Conservation (phyloP, 2,888 invertebrate species). For the Sarcophaga subvicina region DNA sequence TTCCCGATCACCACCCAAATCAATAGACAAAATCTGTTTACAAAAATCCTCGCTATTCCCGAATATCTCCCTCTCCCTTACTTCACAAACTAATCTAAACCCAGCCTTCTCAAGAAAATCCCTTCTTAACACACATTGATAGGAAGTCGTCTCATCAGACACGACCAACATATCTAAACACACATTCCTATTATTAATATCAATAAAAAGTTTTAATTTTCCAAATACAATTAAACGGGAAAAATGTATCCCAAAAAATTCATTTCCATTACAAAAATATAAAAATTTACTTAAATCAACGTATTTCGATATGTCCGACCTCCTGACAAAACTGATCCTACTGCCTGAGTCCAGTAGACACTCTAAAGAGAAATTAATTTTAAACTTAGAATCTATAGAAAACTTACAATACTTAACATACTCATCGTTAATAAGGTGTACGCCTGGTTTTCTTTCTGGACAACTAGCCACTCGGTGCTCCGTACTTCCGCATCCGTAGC, state of each 20-base stretch:
- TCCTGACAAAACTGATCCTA: background rate
- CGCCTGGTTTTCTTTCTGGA: constrained; percentile 7
- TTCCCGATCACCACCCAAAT: constrained; percentile 3
- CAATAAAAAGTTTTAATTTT: background rate
- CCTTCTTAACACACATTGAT: background rate
- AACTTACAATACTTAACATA: constrained; percentile 31
- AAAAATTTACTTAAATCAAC: background rate
- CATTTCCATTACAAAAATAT: background rate
- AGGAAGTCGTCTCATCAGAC: constrained; percentile 9
- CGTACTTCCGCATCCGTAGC: constrained; percentile 47
- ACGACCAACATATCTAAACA: constrained; percentile 8
- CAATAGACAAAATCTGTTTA: background rate
- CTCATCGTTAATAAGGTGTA: background rate
- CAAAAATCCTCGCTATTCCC: background rate
- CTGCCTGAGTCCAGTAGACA: constrained; percentile 5
- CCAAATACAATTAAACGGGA: constrained; percentile 2
- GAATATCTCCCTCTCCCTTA: background rate
- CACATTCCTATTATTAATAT: constrained; percentile 9
- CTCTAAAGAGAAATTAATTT: constrained; percentile 19
- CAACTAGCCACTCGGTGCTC: constrained; percentile 33
- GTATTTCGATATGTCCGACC: background rate
- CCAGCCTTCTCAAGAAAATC: constrained; percentile 14
- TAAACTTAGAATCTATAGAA: background rate
- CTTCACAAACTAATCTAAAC: background rate
- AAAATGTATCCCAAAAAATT: constrained; percentile 17